Conservation (phyloP, 1,140 invertebrate species). For the Cyclargus thomasi region DNA sequence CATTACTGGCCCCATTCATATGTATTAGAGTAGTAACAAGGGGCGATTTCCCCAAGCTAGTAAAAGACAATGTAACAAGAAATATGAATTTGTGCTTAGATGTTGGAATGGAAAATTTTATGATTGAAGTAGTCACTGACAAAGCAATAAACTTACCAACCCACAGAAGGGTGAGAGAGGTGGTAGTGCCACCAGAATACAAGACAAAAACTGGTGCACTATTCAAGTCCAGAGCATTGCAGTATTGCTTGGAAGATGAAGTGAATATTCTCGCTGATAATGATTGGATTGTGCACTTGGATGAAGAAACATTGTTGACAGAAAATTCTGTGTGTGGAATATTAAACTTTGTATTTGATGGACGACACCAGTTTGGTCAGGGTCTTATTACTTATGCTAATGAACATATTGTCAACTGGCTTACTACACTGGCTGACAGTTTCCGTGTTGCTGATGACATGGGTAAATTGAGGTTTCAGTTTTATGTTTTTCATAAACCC, state of each 20-base stretch:
- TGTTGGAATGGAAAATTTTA: conserved; percentile 95
- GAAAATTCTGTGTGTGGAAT: conserved; percentile 94
- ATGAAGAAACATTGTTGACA: conserved; percentile 97
- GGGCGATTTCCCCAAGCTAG: conserved; percentile 95
- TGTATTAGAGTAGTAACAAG: conserved; percentile 96
- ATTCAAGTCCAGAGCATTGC: conserved; percentile 96
- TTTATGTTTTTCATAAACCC: conserved; percentile 95
- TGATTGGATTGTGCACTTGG: conserved; percentile 98
- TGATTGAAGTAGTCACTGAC: conserved; percentile 98
- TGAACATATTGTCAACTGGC: conserved; percentile 96
- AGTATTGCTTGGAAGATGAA: conserved; percentile 95
- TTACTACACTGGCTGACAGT: conserved; percentile 96
- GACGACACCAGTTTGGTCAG: conserved; percentile 97
- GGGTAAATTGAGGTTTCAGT: conserved; percentile 95
- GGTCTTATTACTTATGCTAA: conserved; percentile 98
- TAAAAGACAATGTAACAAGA: conserved; percentile 89
- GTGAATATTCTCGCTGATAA: conserved; percentile 91
- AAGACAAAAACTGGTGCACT: conserved; percentile 92
- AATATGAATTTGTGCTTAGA: conserved; percentile 94
- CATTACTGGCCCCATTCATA: conserved; percentile 94
- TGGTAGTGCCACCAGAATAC: conserved; percentile 91
- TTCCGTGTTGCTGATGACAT: conserved; percentile 98
- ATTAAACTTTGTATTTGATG: conserved; percentile 96
- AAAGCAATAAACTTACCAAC: conserved; percentile 85
- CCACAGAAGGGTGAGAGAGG: conserved; percentile 85